Evolutionary conservation across 2,888 invertebrate genomes (phyloP).

Genomic region (Tortricodes alternella): DNA sequence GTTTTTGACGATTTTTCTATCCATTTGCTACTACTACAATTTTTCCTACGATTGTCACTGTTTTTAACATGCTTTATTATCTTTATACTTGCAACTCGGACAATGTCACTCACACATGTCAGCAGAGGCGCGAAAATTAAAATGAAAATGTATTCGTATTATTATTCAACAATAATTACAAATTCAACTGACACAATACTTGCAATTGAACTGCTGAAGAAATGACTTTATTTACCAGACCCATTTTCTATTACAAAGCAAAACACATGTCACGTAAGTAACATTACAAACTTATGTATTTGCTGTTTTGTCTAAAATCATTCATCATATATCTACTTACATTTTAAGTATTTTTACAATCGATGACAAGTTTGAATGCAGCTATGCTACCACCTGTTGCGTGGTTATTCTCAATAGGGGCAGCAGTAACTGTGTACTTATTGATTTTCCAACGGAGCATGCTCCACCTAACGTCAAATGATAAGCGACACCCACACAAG

Average conservation of each 20-base stretch:
- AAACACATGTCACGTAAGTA: background rate
- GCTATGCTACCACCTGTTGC: conserved; percentile 57
- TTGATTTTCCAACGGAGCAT: conserved; percentile 77
- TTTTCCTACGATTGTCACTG: too few species aligned
- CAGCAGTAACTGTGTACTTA: conserved; percentile 48
- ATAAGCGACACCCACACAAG: conserved; percentile 69
- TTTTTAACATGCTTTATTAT: background rate
- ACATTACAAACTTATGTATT: background rate
- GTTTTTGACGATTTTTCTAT: too few species aligned
- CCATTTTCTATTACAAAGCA: background rate
- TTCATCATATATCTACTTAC: background rate
- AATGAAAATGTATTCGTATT: background rate
- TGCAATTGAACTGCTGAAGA: background rate
- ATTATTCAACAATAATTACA: background rate
- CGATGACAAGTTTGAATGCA: conserved; percentile 4
- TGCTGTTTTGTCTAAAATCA: background rate
- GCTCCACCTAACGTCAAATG: conserved; percentile 58
- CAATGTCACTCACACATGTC: background rate
- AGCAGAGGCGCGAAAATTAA: conserved; percentile 18
- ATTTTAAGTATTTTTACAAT: background rate
- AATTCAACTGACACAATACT: background rate
- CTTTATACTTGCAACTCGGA: background rate
- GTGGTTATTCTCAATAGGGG: conserved; percentile 40
- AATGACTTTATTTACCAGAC: background rate
- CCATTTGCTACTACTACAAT: too few species aligned